Evolutionary conservation across 2,113 vertebrate genomes (phyloP).

Genomic region (Nyctereutes procyonoides): DNA sequence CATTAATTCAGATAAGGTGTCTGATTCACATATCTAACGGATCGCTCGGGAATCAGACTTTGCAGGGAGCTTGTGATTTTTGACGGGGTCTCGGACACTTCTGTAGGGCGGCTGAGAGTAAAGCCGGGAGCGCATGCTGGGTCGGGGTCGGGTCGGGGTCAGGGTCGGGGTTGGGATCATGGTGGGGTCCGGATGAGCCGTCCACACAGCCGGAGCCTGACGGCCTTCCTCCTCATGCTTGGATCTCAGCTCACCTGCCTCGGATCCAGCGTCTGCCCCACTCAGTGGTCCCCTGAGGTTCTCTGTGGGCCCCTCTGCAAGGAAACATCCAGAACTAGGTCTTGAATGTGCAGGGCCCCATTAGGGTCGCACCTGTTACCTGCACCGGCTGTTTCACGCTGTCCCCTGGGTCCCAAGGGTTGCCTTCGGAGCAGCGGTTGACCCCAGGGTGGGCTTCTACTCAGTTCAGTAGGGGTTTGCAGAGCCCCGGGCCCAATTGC

Average conservation of each 20-base stretch:
- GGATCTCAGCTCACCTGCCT: slow-evolving; percentile 62
- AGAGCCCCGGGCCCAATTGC: rapidly evolving
- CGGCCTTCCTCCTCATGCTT: slow-evolving; percentile 61
- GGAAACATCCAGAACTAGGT: background rate
- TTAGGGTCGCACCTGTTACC: background rate
- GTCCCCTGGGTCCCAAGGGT: background rate
- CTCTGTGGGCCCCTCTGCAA: background rate
- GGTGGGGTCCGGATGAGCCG: slow-evolving; percentile 55
- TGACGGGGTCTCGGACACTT: slow-evolving; percentile 71
- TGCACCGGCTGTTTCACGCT: background rate
- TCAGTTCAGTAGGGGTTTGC: background rate
- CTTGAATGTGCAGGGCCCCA: background rate
- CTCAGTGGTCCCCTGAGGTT: rapidly evolving
- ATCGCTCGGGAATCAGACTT: slow-evolving; percentile 79
- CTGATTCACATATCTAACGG: slow-evolving; percentile 81
- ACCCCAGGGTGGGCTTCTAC: background rate
- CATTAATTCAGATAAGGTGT: slow-evolving; percentile 80
- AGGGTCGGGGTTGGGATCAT: rapidly evolving
- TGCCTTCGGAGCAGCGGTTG: background rate
- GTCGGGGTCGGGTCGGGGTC: background rate
- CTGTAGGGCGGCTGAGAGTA: slow-evolving; percentile 40
- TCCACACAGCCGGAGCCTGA: slow-evolving; percentile 42
- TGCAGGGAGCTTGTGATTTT: slow-evolving; percentile 73
- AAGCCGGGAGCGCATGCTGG: background rate
- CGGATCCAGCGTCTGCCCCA: slow-evolving; percentile 26